phyloP scores from a whole-genome alignment of 1,140 invertebrate genomes.

The Campodea augens region DNA sequence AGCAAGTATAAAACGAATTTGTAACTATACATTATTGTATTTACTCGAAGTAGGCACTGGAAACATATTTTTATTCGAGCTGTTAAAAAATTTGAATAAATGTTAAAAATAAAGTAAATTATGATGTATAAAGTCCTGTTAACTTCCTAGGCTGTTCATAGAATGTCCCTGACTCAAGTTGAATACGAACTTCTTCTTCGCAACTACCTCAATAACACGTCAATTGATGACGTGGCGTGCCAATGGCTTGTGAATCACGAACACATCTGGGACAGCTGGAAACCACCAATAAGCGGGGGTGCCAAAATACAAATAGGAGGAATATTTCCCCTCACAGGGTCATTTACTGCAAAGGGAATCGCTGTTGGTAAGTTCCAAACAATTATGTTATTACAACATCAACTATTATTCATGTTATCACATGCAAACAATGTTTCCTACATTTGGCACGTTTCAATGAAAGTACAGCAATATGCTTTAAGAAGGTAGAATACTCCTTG shows the following conservation, averaged over 20 bases:
- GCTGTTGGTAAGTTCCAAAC: conserved; percentile 24
- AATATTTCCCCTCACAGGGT: conserved; percentile 48
- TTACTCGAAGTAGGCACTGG: too few relatives aligned
- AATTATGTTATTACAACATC: too few relatives aligned
- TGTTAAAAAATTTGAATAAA: too few relatives aligned
- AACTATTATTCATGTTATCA: too few relatives aligned
- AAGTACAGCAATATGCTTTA: neutral
- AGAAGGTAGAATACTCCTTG: neutral
- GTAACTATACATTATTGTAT: too few relatives aligned
- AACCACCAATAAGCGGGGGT: conserved; percentile 27
- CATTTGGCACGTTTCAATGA: neutral
- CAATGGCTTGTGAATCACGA: conserved; percentile 38
- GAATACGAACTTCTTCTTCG: conserved; percentile 34
- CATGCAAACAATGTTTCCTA: neutral
- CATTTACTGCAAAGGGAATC: conserved; percentile 39
- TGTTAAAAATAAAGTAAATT: too few relatives aligned
- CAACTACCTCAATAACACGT: conserved; percentile 21
- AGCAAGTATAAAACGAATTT: too few relatives aligned
- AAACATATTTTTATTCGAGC: too few relatives aligned
- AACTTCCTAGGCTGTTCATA: conserved; percentile 21
- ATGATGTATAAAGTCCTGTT: too few relatives aligned
- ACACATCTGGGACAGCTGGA: conserved; percentile 33
- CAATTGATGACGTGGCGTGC: conserved; percentile 37
- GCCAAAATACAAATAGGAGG: conserved; percentile 44
- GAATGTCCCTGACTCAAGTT: conserved; percentile 30